Evolutionary conservation across 30 jellyfish, hydroid and myxozoan genomes (phyloP), one percentile per base, ranked within the genome.

Genomic region (Hydra vulgaris): DNA sequence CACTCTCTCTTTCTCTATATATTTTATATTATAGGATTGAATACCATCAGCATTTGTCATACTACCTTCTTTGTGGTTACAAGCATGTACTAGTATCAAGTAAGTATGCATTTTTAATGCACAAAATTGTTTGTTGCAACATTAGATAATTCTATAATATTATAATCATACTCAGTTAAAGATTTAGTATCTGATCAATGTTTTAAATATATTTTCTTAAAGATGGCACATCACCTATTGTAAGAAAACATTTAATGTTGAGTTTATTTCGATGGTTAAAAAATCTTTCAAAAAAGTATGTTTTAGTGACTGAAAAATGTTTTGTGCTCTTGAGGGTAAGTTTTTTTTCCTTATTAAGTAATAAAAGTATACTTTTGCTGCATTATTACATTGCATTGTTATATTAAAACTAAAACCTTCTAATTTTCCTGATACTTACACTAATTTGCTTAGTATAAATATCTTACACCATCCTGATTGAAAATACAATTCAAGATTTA

Each of bases 221-320:
- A 89, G 96, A 89, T 17, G 27, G 26, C 40, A 20, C 61, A n/a
- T 74, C 85, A 27, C 94, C 97, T 17, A 89, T 89, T 54, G 95
- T 89, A 1, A 69, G 97, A 79, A 89, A 87, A 54, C 97, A 89
- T 71, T 21, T 86, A n/a, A 25, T 89, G 12, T 75, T 83, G 55
- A 94, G 91, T 77, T 56, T 81, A 18, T 81, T 81, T 72, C 77
- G 83, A 5, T 89, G 97, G 97, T 40, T 89, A 8, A 73, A 84
- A 23, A 67, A 71, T 53, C 78, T 82, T 1, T 18, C 88, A 8
- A 53, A 21, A 16, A 82, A 67, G 66, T 22, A 74, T 53, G 88
- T 53, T 5, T 66, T 71, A 0, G 66, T 82, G 0, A 55, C 76
- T 0, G 79, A 73, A 7, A 74, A 82, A 82, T 67, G 87, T 73